phyloP scores from a whole-genome alignment of 2,797 vertebrate genomes.

The Hydrophis major region DNA sequence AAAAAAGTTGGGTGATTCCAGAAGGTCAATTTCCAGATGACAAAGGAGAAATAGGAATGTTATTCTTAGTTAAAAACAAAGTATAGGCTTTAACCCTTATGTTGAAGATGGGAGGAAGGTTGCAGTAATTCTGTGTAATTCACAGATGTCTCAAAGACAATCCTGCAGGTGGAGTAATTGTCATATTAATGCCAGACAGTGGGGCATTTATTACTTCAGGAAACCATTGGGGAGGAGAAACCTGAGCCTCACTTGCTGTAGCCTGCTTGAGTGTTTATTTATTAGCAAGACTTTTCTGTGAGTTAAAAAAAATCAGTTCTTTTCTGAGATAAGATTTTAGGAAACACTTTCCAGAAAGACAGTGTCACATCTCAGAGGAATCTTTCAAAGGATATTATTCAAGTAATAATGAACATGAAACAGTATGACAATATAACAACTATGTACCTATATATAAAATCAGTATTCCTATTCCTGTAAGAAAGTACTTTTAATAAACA shows the following conservation, averaged over 20 bases:
- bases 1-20: not conserved
- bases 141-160: not conserved
- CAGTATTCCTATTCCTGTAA: not conserved
- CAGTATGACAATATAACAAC: not conserved
- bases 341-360: not conserved
- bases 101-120: not conserved
- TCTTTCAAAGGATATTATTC: not conserved
- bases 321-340: not conserved
- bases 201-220: not conserved
- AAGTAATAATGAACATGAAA: not conserved
- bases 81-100: not conserved
- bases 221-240: not conserved
- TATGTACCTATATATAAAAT: not conserved
- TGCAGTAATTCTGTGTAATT: not conserved
- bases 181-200: not conserved
- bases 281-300: not conserved
- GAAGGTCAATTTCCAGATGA: not conserved
- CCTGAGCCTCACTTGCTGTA: not conserved
- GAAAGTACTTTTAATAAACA: constrained; percentile 17
- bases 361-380: not conserved
- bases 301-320: not conserved
- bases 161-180: not conserved
- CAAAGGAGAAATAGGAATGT: not conserved
- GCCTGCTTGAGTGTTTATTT: not conserved
- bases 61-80: not conserved